phyloP scores from a whole-genome alignment of 1,140 invertebrate species.

The Ceratoteleas bidentatus region DNA sequence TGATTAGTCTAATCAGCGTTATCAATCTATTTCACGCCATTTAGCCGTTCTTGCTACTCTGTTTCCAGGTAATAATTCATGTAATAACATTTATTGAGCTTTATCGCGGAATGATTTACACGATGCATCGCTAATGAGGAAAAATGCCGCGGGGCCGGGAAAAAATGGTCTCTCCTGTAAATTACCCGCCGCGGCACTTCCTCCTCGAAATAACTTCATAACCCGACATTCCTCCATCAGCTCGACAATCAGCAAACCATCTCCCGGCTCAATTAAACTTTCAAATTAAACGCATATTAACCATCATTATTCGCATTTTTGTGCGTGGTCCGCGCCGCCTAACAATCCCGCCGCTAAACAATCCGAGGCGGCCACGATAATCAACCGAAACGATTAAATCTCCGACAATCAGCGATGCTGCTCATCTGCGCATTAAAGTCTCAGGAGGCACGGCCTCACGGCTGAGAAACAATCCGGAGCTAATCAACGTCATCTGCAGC shows the following conservation, averaged over 20 bases:
- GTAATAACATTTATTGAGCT: conserved; percentile 26
- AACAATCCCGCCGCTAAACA: conserved; percentile 38
- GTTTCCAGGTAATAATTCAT: conserved; percentile 21
- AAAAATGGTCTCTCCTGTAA: conserved; percentile 12
- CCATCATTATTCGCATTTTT: conserved; percentile 55
- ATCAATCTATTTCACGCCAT: conserved; percentile 18
- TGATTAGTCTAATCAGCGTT: conserved; percentile 10
- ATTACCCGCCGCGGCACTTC: conserved; percentile 22
- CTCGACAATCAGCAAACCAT: conserved; percentile 40
- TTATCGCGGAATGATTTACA: conserved; percentile 25
- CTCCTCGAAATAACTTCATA: conserved; percentile 33
- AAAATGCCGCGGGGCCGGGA: conserved; percentile 1
- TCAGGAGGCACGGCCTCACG: conserved; percentile 10
- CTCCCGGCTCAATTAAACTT: conserved; percentile 46
- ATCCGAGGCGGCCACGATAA: conserved; percentile 32
- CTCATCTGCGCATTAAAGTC: conserved; percentile 34
- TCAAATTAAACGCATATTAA: conserved; percentile 61
- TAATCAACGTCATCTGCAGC: conserved; percentile 39
- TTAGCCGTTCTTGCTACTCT: background rate
- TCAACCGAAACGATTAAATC: conserved; percentile 53
- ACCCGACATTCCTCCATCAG: conserved; percentile 41
- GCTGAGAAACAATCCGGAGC: conserved; percentile 25
- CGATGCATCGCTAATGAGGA: conserved; percentile 26
- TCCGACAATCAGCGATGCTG: conserved; percentile 28
- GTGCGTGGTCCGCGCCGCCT: conserved; percentile 13